Percentiles rank a stretch among this genome's conserved stretches.
Conservation (phyloP, 2,113 vertebrate genomes). For the Siniperca knerii region DNA sequence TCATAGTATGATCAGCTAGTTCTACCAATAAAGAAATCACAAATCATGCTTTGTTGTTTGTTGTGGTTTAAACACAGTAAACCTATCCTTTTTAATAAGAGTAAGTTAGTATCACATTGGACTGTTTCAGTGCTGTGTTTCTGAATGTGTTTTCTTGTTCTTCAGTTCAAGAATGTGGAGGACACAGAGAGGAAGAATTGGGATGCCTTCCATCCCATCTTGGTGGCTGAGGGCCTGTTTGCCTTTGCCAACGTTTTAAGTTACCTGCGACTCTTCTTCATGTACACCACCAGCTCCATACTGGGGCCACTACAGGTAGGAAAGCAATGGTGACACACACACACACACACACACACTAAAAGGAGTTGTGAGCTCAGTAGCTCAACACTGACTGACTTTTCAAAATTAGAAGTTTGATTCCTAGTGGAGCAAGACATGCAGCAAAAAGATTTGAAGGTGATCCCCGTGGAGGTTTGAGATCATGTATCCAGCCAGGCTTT, state of each 20-base stretch:
- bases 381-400: background rate
- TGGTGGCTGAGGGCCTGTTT: slow-evolving; percentile 97
- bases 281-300: slow-evolving; percentile 99
- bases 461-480: slow-evolving; percentile 8
- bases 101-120: background rate
- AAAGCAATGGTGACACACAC: background rate
- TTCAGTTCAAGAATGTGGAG: slow-evolving; percentile 84
- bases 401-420: background rate
- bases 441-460: background rate
- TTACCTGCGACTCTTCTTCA: slow-evolving; percentile 98
- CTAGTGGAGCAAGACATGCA: background rate
- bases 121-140: background rate
- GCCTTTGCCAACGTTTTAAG: slow-evolving; percentile 97
- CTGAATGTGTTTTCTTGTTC: slow-evolving; percentile 38
- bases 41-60: background rate
- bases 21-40: background rate
- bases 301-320: slow-evolving; percentile 96
- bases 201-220: slow-evolving; percentile 97
- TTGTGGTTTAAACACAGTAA: background rate
- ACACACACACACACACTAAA: background rate
- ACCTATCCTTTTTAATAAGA: background rate
- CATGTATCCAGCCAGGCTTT: background rate
- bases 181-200: slow-evolving; percentile 94
- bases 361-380: background rate
- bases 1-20: background rate